These are phyloP conservation scores for Ammodramus savannarum DNA, from an alignment of 2,113 vertebrate species.

Conservation along the genomic window DNA sequence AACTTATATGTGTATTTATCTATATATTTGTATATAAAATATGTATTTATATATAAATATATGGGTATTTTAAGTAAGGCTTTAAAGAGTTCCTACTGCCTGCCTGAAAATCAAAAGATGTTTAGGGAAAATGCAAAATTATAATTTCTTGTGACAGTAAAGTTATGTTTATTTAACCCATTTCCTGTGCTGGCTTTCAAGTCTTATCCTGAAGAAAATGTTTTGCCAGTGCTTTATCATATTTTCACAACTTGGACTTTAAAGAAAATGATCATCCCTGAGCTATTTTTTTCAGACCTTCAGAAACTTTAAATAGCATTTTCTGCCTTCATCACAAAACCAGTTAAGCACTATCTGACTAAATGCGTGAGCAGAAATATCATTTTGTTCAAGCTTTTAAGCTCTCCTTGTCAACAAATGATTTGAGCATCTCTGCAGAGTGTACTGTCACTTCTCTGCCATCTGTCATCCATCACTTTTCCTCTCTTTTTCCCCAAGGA, in stretches of 20 bases:
- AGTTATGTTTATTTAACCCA: conserved; percentile 44
- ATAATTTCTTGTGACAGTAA: neutral
- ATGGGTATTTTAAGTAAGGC: neutral
- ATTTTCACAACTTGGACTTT: conserved; percentile 37
- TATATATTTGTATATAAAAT: neutral
- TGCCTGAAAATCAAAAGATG: neutral
- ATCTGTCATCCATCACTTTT: conserved; percentile 35
- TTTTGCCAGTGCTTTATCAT: neutral
- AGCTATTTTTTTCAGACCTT: neutral
- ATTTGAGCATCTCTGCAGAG: conserved; percentile 5
- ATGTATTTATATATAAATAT: neutral
- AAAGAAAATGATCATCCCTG: neutral
- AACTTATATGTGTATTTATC: neutral
- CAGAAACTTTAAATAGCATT: conserved; percentile 27
- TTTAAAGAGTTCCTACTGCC: neutral
- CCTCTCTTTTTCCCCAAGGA: neutral
- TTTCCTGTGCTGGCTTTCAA: conserved; percentile 27
- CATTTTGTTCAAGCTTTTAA: conserved; percentile 33
- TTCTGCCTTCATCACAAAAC: neutral
- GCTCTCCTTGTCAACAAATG: conserved; percentile 34
- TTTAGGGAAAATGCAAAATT: neutral
- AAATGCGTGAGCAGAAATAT: conserved; percentile 10
- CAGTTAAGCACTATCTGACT: neutral
- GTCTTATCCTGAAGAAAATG: conserved; percentile 14
- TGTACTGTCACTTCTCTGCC: conserved; percentile 20